Evolutionary conservation across 2,797 vertebrate genomes (phyloP).

Genomic region (Ptychadena robeensis): DNA sequence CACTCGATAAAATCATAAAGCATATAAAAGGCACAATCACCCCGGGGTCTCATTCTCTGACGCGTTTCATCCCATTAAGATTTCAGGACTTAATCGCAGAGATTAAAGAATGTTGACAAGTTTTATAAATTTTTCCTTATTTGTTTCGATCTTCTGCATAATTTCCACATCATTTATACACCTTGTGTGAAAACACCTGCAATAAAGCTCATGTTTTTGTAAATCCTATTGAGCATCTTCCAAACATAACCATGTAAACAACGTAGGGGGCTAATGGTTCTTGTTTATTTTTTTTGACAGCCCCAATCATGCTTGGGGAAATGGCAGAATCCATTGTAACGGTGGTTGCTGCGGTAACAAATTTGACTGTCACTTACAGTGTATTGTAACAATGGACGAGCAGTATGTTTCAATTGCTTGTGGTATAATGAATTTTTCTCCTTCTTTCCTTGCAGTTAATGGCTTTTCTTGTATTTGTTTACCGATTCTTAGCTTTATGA

Average conservation of each 20-base stretch:
- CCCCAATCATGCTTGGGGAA: conserved; percentile 16
- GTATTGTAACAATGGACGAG: conserved; percentile 58
- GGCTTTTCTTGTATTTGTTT: conserved; percentile 61
- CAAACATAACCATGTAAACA: conserved; percentile 5
- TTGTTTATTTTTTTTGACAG: conserved; percentile 56
- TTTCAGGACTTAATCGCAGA: no score
- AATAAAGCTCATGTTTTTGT: conserved; percentile 25
- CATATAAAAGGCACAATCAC: no score
- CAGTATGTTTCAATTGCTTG: conserved; percentile 61
- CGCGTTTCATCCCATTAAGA: no score
- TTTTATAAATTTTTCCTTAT: no score
- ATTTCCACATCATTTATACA: background rate
- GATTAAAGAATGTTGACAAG: no score
- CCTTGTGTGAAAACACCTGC: conserved; percentile 5
- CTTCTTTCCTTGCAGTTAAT: conserved; percentile 54
- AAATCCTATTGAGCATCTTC: conserved; percentile 34
- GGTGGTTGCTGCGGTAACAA: conserved; percentile 55
- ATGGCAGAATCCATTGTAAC: conserved; percentile 57
- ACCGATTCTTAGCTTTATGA: conserved; percentile 57
- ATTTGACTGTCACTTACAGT: conserved; percentile 61
- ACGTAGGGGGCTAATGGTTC: conserved; percentile 49
- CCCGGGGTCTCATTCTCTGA: no score
- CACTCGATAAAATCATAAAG: no score
- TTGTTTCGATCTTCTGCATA: background rate
- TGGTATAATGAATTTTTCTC: conserved; percentile 59